Percentiles rank a stretch among this genome's conserved stretches.
Evolutionary conservation across 2,888 invertebrate genomes (phyloP).

Genomic region (Falcaria lacertinaria): DNA sequence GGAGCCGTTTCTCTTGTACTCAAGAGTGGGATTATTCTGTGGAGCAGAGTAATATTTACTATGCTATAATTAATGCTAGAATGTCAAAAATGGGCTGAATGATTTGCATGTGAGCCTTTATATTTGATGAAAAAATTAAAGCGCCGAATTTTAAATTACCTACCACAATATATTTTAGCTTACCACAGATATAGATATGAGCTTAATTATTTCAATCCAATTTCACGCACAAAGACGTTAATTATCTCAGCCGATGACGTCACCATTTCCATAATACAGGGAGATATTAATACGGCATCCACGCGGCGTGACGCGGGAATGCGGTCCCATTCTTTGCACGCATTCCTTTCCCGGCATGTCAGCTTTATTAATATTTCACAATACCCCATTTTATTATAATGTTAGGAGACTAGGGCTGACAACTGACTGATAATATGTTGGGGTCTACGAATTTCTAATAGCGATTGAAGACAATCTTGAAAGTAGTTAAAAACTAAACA

Average conservation of each 20-base stretch:
- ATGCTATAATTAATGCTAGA: too few species aligned
- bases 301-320: constrained; percentile 45
- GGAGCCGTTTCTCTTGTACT: background rate
- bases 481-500: too few species aligned
- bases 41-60: background rate
- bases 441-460: background rate
- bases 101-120: too few species aligned
- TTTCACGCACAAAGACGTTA: background rate
- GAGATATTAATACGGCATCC: constrained; percentile 15
- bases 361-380: constrained; percentile 26
- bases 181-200: too few species aligned
- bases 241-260: constrained; percentile 5
- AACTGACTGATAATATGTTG: background rate
- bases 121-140: too few species aligned
- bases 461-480: too few species aligned
- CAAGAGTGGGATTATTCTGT: background rate
- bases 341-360: constrained; percentile 23
- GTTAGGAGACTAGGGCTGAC: background rate
- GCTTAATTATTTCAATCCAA: background rate
- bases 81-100: too few species aligned
- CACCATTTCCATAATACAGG: constrained; percentile 20
- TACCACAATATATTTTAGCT: too few species aligned
- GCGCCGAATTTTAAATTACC: too few species aligned
- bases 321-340: constrained; percentile 55
- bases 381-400: constrained; percentile 6